phyloP scores from a whole-genome alignment of 2,113 vertebrate genomes.

The Argyrosomus japonicus region DNA sequence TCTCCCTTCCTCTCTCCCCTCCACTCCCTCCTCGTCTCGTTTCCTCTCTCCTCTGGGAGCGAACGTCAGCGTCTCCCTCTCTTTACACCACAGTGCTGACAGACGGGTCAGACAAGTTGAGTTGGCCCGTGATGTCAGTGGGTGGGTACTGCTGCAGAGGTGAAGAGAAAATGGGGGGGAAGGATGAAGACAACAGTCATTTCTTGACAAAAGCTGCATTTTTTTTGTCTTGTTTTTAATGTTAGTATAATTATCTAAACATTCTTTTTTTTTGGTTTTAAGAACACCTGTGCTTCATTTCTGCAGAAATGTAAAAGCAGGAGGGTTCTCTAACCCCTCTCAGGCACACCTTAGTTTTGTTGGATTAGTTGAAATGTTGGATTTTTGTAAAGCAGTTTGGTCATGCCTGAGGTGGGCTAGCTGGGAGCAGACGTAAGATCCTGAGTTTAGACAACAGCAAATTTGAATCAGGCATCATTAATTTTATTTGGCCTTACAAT shows the following conservation, averaged over 20 bases:
- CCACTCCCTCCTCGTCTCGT: slow-evolving; percentile 42
- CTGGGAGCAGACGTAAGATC: slow-evolving; percentile 56
- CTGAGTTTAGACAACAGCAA: slow-evolving; percentile 62
- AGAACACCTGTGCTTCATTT: slow-evolving; percentile 51
- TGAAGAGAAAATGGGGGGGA: slow-evolving; percentile 71
- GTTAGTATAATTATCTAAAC: slow-evolving; percentile 9
- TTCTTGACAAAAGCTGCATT: slow-evolving; percentile 22
- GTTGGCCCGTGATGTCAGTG: slow-evolving; percentile 98
- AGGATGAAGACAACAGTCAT: slow-evolving; percentile 45
- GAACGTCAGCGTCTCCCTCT: slow-evolving; percentile 46
- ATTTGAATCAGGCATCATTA: slow-evolving; percentile 52
- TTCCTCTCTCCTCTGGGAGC: slow-evolving; percentile 73
- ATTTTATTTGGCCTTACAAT: slow-evolving; percentile 6
- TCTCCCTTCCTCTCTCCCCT: slow-evolving; percentile 36
- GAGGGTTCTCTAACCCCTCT: slow-evolving; percentile 59
- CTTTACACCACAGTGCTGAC: slow-evolving; percentile 98
- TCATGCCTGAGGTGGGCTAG: slow-evolving; percentile 73
- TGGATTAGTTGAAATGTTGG: slow-evolving; percentile 6
- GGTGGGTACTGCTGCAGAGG: slow-evolving; percentile 96
- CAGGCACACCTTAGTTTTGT: slow-evolving; percentile 56
- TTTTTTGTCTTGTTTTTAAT: not conserved
- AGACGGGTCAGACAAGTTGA: slow-evolving; percentile 99
- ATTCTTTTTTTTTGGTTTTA: not conserved
- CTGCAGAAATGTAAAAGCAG: slow-evolving; percentile 52
- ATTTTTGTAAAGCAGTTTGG: slow-evolving; percentile 11